Evolutionary conservation across 2,888 invertebrate species (phyloP).

Genomic region (Eupithecia subumbrata): DNA sequence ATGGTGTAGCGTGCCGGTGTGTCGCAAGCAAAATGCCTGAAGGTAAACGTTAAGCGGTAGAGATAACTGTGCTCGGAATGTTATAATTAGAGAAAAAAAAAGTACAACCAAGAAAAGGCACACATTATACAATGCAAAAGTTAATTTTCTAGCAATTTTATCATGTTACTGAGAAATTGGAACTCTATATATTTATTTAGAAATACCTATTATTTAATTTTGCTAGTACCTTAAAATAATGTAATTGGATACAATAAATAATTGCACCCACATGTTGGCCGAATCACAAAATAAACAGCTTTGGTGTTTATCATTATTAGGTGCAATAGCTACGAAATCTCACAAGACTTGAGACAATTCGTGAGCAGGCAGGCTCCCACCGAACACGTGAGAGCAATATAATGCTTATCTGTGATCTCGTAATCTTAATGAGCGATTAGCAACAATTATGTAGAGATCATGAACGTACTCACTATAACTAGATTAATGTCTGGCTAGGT

Average conservation of each 20-base stretch:
- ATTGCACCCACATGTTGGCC: neutral
- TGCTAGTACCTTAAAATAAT: neutral
- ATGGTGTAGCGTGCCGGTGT: slow-evolving; percentile 16
- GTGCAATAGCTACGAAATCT: neutral
- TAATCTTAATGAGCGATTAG: slow-evolving; percentile 15
- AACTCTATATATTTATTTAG: neutral
- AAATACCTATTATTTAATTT: neutral
- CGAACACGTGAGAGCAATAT: slow-evolving; percentile 6
- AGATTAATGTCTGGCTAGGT: neutral
- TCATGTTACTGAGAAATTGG: neutral
- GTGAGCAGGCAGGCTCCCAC: neutral
- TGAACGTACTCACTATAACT: neutral
- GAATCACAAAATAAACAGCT: neutral
- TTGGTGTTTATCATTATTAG: neutral
- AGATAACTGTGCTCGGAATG: neutral
- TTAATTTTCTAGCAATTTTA: neutral
- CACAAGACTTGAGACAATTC: neutral
- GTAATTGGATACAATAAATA: too few species aligned
- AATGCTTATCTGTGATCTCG: slow-evolving; percentile 3
- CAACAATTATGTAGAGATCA: slow-evolving; percentile 6
- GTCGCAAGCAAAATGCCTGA: slow-evolving; percentile 9
- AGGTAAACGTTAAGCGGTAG: neutral
- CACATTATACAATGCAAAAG: too few species aligned
- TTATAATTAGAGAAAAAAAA: neutral
- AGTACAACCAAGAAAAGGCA: too few species aligned